Percentiles rank a stretch among this genome's conserved stretches.
Evolutionary conservation across 2,797 vertebrate genomes (phyloP).

Genomic region (Poecilia wingei): DNA sequence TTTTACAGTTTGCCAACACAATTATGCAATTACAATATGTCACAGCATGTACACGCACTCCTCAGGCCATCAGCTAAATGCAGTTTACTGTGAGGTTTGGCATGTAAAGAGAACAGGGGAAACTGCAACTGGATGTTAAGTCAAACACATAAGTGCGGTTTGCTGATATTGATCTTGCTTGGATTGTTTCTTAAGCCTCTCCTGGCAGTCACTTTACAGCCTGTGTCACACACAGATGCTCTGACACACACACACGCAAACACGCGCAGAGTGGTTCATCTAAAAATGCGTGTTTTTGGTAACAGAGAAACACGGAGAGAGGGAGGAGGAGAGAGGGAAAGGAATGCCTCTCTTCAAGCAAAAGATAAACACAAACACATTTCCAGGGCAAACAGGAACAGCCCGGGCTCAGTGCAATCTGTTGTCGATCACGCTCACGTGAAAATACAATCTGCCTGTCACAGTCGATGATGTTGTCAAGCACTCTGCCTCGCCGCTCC

Average conservation of each 20-base stretch:
- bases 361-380: conserved; percentile 81
- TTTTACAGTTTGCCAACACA: conserved; percentile 69
- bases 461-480: conserved; percentile 83
- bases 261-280: conserved; percentile 12
- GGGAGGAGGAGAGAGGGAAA: conserved; percentile 68
- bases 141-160: conserved; percentile 76
- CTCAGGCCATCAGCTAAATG: conserved; percentile 65
- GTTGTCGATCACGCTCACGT: conserved; percentile 79
- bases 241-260: conserved; percentile 17
- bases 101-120: conserved; percentile 61
- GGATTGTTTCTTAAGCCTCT: conserved; percentile 79
- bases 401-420: conserved; percentile 76
- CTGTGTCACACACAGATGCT: conserved; percentile 56
- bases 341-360: conserved; percentile 70
- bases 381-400: conserved; percentile 80
- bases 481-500: conserved; percentile 72
- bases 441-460: conserved; percentile 85
- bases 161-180: conserved; percentile 77
- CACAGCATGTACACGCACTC: conserved; percentile 57
- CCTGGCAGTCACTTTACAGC: conserved; percentile 71
- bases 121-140: conserved; percentile 71
- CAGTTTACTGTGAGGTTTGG: conserved; percentile 73
- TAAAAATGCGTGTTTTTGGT: conserved; percentile 39
- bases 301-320: conserved; percentile 26
- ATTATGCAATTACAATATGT: conserved; percentile 73